A percentile compares a stretch with the other conserved stretches of the same genome.
Conservation (phyloP, 2,888 invertebrate species). For the Macrosiphum euphorbiae region DNA sequence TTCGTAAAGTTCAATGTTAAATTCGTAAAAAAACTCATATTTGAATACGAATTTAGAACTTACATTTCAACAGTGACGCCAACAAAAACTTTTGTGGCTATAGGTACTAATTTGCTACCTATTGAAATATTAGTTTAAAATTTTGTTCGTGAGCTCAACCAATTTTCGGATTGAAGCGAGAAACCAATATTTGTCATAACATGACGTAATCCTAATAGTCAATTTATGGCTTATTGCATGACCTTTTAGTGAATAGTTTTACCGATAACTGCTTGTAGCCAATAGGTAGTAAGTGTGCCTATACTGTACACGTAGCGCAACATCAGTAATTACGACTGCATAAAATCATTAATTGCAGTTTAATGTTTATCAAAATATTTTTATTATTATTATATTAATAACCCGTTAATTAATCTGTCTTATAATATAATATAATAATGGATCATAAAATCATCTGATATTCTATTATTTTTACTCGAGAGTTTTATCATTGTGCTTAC, state of each 20-base stretch:
- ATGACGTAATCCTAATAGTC: background rate
- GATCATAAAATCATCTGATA: background rate
- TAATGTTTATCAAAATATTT: background rate
- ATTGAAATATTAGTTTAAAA: slow-evolving; percentile 18
- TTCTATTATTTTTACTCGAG: background rate
- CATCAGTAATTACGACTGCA: background rate
- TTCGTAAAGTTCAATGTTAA: background rate
- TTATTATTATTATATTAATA: background rate
- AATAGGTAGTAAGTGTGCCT: background rate
- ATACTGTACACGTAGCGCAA: background rate
- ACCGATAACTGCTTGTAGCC: background rate
- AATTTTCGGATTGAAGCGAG: background rate
- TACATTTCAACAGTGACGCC: background rate
- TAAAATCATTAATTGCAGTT: background rate
- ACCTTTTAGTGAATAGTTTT: slow-evolving; percentile 1
- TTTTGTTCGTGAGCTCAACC: background rate
- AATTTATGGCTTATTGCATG: background rate
- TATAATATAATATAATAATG: background rate
- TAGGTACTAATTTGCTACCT: background rate
- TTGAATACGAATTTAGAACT: background rate
- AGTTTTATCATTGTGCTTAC: background rate
- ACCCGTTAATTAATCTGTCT: background rate
- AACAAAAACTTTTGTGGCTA: background rate
- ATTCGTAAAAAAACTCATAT: background rate
- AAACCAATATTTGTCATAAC: background rate